Base-by-base conservation (phyloP, 2,113 vertebrate genomes). In the Tympanuchus pallidicinctus region DNA sequence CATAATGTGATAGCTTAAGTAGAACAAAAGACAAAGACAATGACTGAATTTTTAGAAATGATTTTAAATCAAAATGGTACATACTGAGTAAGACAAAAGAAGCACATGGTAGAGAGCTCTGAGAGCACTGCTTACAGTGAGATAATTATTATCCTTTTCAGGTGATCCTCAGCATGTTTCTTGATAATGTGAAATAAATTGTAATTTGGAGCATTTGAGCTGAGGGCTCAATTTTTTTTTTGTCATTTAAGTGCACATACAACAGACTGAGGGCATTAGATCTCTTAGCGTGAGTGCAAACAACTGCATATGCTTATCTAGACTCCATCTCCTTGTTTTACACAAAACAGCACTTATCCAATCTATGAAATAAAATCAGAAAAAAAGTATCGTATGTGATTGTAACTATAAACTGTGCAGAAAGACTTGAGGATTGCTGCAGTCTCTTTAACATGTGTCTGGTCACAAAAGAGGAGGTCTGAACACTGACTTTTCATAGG, bases 21-120 rank as follows among this genome's bases (percentile, higher is more conserved):
- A 48, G 90, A 96, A 89, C 64, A 52, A 94, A 95, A 92, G 70
- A 82, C 87, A 79, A 79, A 93, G 71, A 77, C 94, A 89, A 92
- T 38, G 13, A 65, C 57, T 60, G 57, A 79, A 50, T 92, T 95
- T 95, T 88, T 86, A 92, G 95, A 95, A 95, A 89, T 92, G 14
- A 69, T 92, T 94, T 42, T 64, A 94, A 91, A 82, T 89, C 45
- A 78, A 87, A 96, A 92, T 76, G 64, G 64, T 85, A 40, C 4
- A 8, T 45, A 69, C 36, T 0, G 16, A 96, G 80, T 42, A 82
- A 86, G 64, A 69, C 57, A 65, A 89, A 88, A 71, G 47, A 94
- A 84, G 65, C 13, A 43, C 50, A 40, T 27, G n/a, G 47, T 15
- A 20, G 75, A 94, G 84, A 59, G 36, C 21, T 59, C 57, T 38